Percentiles rank a stretch among this genome's conserved stretches.
Evolutionary conservation across 2,888 invertebrate species (phyloP).

Genomic region (Erebia epiphron): DNA sequence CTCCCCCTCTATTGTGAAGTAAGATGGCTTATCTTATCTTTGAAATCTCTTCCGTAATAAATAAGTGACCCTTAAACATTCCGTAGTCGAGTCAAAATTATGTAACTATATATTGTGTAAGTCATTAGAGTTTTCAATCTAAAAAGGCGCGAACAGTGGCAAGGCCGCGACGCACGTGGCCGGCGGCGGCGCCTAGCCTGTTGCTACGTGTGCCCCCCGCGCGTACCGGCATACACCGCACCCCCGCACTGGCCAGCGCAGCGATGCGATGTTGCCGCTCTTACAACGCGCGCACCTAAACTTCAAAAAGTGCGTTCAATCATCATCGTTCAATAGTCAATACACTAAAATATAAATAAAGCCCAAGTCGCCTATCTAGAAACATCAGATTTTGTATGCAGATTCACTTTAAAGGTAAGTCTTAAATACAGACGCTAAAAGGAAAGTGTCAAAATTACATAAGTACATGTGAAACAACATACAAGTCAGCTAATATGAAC

Average conservation of each 20-base stretch:
- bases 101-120: conserved; percentile 50
- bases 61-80: neutral
- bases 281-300: conserved; percentile 37
- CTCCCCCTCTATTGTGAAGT: too few relatives aligned
- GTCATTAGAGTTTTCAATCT: conserved; percentile 58
- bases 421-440: too few relatives aligned
- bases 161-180: conserved; percentile 78
- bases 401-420: too few relatives aligned
- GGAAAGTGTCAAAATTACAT: too few relatives aligned
- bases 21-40: too few relatives aligned
- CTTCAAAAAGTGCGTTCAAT: conserved; percentile 19
- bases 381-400: too few relatives aligned
- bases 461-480: too few relatives aligned
- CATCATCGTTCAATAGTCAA: conserved; percentile 4
- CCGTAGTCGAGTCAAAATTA: conserved; percentile 18
- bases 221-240: conserved; percentile 39
- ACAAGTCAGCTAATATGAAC: too few relatives aligned
- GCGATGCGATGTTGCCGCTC: conserved; percentile 72
- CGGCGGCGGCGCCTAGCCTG: conserved; percentile 60
- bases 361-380: too few relatives aligned
- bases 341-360: neutral
- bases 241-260: conserved; percentile 39
- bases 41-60: neutral
- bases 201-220: conserved; percentile 61
- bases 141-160: conserved; percentile 77